phyloP scores from a whole-genome alignment of 2,888 invertebrate species.

The Polylopha cassiicola region DNA sequence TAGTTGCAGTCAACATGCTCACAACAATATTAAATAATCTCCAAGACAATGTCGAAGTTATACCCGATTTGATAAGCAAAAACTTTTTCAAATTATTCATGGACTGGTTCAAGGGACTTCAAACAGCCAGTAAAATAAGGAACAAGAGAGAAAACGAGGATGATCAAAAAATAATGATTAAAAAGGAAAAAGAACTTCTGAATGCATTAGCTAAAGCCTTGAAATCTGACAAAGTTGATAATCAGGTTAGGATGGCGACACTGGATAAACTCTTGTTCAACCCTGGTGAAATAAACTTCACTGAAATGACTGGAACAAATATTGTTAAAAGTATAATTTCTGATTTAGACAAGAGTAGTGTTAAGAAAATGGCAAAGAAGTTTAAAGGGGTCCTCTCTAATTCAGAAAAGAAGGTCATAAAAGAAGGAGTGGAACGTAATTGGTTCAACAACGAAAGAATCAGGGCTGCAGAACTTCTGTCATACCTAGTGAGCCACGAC shows the following conservation, averaged over 20 bases:
- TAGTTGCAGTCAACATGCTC: slow-evolving; percentile 78
- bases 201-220: slow-evolving; percentile 69
- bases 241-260: slow-evolving; percentile 74
- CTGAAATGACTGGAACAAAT: slow-evolving; percentile 82
- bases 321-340: slow-evolving; percentile 80
- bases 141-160: slow-evolving; percentile 66
- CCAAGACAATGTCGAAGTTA: slow-evolving; percentile 55
- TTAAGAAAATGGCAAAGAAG: slow-evolving; percentile 79
- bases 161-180: slow-evolving; percentile 70
- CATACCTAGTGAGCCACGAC: slow-evolving; percentile 73
- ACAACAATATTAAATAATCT: slow-evolving; percentile 73
- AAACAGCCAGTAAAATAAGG: slow-evolving; percentile 76
- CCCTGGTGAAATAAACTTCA: slow-evolving; percentile 85
- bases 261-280: slow-evolving; percentile 80
- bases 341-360: slow-evolving; percentile 77
- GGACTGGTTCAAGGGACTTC: slow-evolving; percentile 78
- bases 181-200: slow-evolving; percentile 75
- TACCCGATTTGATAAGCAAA: slow-evolving; percentile 78
- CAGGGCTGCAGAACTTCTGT: slow-evolving; percentile 77
- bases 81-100: slow-evolving; percentile 81
- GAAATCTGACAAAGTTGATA: slow-evolving; percentile 64
- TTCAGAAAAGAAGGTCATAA: slow-evolving; percentile 69
- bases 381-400: slow-evolving; percentile 80
- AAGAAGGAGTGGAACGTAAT: slow-evolving; percentile 66
- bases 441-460: slow-evolving; percentile 84